Base-by-base conservation (phyloP, 2,888 invertebrate genomes). In the Noctuana brunneofusca region DNA sequence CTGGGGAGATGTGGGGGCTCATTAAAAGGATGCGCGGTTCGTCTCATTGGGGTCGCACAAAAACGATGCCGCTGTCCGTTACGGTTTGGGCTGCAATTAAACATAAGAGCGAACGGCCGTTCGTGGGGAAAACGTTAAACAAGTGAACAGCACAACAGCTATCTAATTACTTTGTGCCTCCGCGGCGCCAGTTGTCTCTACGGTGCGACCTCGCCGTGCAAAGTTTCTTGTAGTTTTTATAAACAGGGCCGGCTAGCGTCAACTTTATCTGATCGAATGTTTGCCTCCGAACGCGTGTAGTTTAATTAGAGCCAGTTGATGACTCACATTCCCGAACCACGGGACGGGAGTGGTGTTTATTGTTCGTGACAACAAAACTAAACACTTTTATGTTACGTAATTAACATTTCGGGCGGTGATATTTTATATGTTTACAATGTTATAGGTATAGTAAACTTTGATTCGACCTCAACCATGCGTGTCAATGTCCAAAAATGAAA, bases 151-250 rank as follows among this genome's bases (percentile, higher is more conserved):
- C 79, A 84, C 80, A 87, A 81, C 81, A 75, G 80, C 81, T 80
- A 87, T 86, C 85, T 87, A 88, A 89, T 88, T 87, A 87, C 84
- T 87, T 83, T 81, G 82, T 79, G 80, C 78, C 79, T 75, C 76
- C 77, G 69, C 76, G 71, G 75, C 69, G 76, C 75, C 75, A 71
- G 76, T 75, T 77, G 76, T 76, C 78, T 76, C 79, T 74, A 79
- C 80, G 78, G 75, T 81, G 82, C 83, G 81, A 79, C 77, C 78
- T 80, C 80, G 79, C 78, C 75, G 75, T 74, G 76, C 71, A 78
- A 83, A 85, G 75, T 84, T 84, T 75, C 80, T 83, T 80, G 83
- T 72, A 86, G 87, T 84, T 86, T 86, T 86, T 83, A 76, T 76
- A 75, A 82, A 82, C 79, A 72, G 71, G 78, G 71, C 69, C 70